Base-by-base conservation (phyloP, 2,113 vertebrate genomes). In the Planiliza haematocheilus region DNA sequence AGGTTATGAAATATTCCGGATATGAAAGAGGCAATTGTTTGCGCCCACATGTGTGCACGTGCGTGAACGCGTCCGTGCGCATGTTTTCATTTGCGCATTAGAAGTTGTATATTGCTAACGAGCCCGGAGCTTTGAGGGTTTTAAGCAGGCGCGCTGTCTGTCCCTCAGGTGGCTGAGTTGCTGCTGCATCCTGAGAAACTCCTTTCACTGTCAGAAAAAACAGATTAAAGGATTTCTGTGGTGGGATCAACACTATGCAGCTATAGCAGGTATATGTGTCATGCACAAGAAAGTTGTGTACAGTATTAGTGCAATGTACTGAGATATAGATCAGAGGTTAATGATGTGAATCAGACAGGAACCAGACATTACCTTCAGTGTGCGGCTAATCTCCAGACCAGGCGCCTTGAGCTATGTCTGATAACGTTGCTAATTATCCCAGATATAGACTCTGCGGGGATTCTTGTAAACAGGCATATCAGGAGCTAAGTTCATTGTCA, bases 311-410 rank as follows among this genome's bases (percentile, higher is more conserved):
- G 50, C 60, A 64, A 50, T 58, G 45, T 34, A 43, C 30, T 53
- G 12, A 77, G 88, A 93, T 90, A 82, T 59, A 82, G 86, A 91
- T 91, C 90, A 75, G 84, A 77, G 78, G 89, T 89, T 91, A 93
- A 91, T 93, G 86, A 86, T 83, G 90, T 90, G 91, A 89, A 93
- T 91, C 91, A 91, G 89, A 91, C 91, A 81, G 88, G 86, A 90
- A 89, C 88, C 86, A 91, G 90, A 89, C 88, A 89, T 88, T 81
- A 89, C 76, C 77, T 85, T 89, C 71, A 78, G 42, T 52, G 7
- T 58, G 58, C 57, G 1, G 74, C 86, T 91, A 90, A 91, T 92
- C 88, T 90, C 76, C 79, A 80, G 81, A 84, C 81, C 76, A 84
- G 89, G 86, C 87, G 86, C 89, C 90, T 88, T 74, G 1, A 87